Conservation (phyloP, 1,140 invertebrate genomes). For the Hesperophylax magnus region DNA sequence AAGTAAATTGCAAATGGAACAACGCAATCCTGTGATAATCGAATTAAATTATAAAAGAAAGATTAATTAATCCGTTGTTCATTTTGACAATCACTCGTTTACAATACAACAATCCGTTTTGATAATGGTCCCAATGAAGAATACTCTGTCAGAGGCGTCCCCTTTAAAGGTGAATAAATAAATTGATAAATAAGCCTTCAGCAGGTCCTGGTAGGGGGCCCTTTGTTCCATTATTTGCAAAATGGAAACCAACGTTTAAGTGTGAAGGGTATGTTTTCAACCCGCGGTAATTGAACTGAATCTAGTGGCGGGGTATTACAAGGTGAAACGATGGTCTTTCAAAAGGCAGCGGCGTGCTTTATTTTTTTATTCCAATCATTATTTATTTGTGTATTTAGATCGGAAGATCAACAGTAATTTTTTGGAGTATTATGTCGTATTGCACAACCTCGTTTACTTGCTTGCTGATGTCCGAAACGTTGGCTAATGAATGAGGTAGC, state of each 20-base stretch:
- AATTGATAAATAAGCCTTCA: constrained; percentile 24
- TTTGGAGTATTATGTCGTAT: no score
- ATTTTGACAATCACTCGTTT: no score
- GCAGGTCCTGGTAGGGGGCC: not conserved
- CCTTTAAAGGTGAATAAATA: constrained; percentile 43
- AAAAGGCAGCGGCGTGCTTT: constrained; percentile 7
- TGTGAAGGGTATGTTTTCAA: constrained; percentile 40
- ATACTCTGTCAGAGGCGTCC: constrained; percentile 13
- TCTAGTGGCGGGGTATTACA: constrained; percentile 37
- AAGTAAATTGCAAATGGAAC: not conserved
- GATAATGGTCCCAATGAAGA: constrained; percentile 14
- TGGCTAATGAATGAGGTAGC: no score
- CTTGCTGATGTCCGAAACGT: no score
- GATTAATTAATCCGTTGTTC: no score
- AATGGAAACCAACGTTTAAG: constrained; percentile 35
- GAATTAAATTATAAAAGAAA: no score
- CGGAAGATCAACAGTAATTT: no score
- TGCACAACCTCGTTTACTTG: no score
- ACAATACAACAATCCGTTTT: not conserved
- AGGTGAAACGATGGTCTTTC: constrained; percentile 39
- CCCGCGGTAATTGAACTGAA: constrained; percentile 52
- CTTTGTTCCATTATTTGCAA: constrained; percentile 51
- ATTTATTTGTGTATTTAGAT: no score
- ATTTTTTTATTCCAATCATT: not conserved
- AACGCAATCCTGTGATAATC: no score